A percentile compares a stretch with the other conserved stretches of the same genome.
phyloP scores from a whole-genome alignment of 2,113 vertebrate species.

The Erpornis zantholeuca region DNA sequence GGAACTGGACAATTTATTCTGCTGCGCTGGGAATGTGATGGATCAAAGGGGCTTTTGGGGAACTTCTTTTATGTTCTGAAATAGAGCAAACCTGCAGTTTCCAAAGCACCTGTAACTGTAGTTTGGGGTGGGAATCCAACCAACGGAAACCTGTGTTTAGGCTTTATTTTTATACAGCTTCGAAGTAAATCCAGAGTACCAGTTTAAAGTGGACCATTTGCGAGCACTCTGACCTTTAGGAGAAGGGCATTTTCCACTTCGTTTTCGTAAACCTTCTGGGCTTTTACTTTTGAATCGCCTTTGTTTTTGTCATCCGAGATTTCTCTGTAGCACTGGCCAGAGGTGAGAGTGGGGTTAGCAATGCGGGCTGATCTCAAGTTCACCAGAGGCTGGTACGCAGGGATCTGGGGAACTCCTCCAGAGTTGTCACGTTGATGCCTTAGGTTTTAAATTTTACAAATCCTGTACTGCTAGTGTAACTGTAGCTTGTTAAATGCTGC shows the following conservation, averaged over 20 bases:
- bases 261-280: background rate
- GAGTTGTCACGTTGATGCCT: too few species aligned
- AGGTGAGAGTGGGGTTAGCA: background rate
- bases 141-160: background rate
- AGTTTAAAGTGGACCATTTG: background rate
- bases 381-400: accelerated
- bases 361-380: background rate
- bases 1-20: background rate
- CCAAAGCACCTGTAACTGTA: background rate
- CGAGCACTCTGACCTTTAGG: background rate
- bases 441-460: too few species aligned
- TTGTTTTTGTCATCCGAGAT: background rate
- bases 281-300: background rate
- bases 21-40: accelerated
- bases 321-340: background rate
- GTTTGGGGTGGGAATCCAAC: background rate
- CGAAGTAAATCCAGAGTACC: background rate
- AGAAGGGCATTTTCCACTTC: background rate
- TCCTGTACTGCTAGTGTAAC: too few species aligned
- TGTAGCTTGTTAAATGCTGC: too few species aligned
- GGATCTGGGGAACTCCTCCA: background rate
- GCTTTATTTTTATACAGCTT: background rate
- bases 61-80: background rate
- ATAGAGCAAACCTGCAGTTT: background rate
- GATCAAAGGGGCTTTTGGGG: too few species aligned